These are phyloP conservation scores for Poecilia wingei DNA, from an alignment of 2,797 vertebrate species.

Conservation along the genomic window DNA sequence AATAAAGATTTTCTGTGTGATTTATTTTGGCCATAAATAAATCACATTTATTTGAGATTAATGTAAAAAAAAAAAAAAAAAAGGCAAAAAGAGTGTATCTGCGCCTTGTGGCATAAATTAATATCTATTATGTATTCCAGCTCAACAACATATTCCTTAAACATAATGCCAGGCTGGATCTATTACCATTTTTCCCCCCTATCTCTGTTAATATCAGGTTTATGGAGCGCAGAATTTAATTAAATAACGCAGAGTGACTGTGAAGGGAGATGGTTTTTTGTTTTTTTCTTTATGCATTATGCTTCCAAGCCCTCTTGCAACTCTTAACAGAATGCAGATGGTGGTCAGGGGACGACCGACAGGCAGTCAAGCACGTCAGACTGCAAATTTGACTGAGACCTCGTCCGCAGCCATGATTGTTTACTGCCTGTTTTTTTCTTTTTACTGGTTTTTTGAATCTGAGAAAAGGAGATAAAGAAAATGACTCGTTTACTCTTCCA, in stretches of 20 bases:
- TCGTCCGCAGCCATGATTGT: slow-evolving; percentile 58
- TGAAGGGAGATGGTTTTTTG: slow-evolving; percentile 52
- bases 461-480: slow-evolving; percentile 10
- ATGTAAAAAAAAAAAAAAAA: background rate
- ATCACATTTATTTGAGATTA: background rate
- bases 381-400: slow-evolving; percentile 53
- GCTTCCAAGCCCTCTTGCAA: slow-evolving; percentile 55
- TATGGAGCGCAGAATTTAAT: slow-evolving; percentile 74
- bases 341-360: slow-evolving; percentile 62
- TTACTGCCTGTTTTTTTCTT: background rate
- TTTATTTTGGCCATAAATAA: slow-evolving; percentile 14
- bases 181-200: slow-evolving; percentile 47
- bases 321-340: slow-evolving; percentile 79
- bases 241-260: slow-evolving; percentile 74
- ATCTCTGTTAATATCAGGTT: slow-evolving; percentile 72
- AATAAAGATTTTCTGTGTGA: slow-evolving; percentile 17
- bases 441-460: background rate
- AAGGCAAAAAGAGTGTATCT: background rate
- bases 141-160: background rate
- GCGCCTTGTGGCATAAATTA: background rate
- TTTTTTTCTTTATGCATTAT: slow-evolving; percentile 36
- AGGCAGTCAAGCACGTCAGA: slow-evolving; percentile 64
- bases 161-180: background rate
- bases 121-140: background rate
- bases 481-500: background rate